Base-by-base conservation (phyloP, 2,797 vertebrate species). In the Pampus argenteus region DNA sequence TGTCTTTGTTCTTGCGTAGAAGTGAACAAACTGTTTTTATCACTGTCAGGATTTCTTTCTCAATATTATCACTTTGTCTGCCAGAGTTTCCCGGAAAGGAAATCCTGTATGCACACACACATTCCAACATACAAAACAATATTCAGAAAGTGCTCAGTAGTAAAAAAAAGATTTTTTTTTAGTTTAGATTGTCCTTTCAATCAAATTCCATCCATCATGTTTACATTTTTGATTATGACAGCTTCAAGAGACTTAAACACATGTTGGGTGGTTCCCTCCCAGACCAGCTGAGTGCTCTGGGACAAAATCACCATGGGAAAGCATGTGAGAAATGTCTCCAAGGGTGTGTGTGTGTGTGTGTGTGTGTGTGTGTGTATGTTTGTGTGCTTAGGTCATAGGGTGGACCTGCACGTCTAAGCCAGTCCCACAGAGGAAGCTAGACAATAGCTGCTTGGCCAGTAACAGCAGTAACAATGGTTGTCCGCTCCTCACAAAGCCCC, bases 381-480 rank as follows among this genome's bases (percentile, higher is more conserved):
- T 71, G 77, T 40, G 82, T 67, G 82, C 60, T 83, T 84, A 86
- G 84, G 88, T 90, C 90, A 91, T 49, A 90, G 91, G 88, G 88
- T 88, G 91, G 91, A 86, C 72, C 84, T 74, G 82, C 82, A 86
- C 36, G 64, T 88, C 84, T 85, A 73, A 86, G 86, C 74, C 79
- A 64, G 83, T 74, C 86, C 80, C 78, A 79, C 76, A 88, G 86
- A 89, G 92, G 88, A 92, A 92, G 86, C 85, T 57, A 78, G 86
- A 94, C 92, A 93, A 93, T 92, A 91, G 90, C 78, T 48, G 75
- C 89, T 61, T 15, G 74, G 82, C 81, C 88, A 82, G 84, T 88
- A 90, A 90, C 79, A 86, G 86, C 80, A 73, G 81, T 26, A 91
- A 94, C 92, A 94, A 94, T 91, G 88, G 84, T 82, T 26, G 82